Evolutionary conservation across 2,888 invertebrate genomes (phyloP).

Genomic region (Apodemia mormo): DNA sequence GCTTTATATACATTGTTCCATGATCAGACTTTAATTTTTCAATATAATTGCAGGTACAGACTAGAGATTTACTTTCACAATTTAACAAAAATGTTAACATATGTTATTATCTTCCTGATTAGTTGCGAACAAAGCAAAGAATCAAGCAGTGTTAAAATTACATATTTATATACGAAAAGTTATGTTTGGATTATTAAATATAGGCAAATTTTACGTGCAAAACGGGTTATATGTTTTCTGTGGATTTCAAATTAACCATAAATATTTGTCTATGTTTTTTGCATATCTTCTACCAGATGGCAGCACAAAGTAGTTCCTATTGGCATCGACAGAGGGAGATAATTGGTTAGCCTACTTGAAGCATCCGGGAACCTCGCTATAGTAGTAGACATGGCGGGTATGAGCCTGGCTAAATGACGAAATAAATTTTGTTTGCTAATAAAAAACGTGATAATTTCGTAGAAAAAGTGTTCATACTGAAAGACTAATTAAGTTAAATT

Average conservation of each 20-base stretch:
- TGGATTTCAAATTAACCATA: neutral
- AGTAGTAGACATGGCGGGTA: slow-evolving; percentile 91
- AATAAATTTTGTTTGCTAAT: slow-evolving; percentile 82
- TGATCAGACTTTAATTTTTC: too few relatives aligned
- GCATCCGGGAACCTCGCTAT: slow-evolving; percentile 87
- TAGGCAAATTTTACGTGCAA: too few relatives aligned
- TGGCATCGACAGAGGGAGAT: slow-evolving; percentile 71
- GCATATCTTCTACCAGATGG: slow-evolving; percentile 66
- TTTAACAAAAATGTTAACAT: too few relatives aligned
- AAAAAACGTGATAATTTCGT: slow-evolving; percentile 80
- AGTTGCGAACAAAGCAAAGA: too few relatives aligned
- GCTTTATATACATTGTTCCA: too few relatives aligned
- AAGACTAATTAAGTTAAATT: slow-evolving; percentile 80
- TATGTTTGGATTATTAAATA: too few relatives aligned
- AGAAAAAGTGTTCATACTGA: slow-evolving; percentile 79
- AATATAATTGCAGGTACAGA: too few relatives aligned
- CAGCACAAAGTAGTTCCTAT: slow-evolving; percentile 61
- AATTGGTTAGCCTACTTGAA: slow-evolving; percentile 81
- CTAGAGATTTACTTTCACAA: too few relatives aligned
- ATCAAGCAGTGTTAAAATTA: too few relatives aligned
- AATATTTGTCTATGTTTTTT: slow-evolving; percentile 36
- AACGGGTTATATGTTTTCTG: too few relatives aligned
- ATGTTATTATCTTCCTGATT: too few relatives aligned
- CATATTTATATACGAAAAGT: too few relatives aligned
- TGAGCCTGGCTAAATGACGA: slow-evolving; percentile 86